Evolutionary conservation across 2,888 invertebrate species (phyloP).

Genomic region (Leptopterna dolabrata): DNA sequence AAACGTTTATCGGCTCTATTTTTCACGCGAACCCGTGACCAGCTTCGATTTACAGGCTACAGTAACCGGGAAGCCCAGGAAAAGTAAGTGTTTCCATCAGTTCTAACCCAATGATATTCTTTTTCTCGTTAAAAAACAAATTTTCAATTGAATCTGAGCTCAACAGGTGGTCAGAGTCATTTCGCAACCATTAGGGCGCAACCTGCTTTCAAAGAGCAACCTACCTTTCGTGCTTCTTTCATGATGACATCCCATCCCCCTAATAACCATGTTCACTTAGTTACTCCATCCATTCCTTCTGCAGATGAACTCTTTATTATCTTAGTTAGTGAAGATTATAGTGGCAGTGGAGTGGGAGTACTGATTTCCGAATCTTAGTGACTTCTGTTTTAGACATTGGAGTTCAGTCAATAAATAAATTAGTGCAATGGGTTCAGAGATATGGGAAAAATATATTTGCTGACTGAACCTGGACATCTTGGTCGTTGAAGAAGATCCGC

Average conservation of each 20-base stretch:
- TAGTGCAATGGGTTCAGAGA: no score
- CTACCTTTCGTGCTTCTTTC: conserved; percentile 19
- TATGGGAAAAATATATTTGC: no score
- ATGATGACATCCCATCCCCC: conserved; percentile 13
- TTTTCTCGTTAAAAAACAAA: not conserved
- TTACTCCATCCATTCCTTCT: not conserved
- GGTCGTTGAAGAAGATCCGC: no score
- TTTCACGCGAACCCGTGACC: not conserved
- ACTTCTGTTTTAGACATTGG: no score
- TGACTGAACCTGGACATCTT: no score
- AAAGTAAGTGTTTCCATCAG: not conserved
- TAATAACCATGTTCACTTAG: not conserved
- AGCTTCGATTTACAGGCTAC: not conserved
- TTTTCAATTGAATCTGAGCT: not conserved
- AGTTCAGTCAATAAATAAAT: no score
- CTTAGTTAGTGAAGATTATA: no score
- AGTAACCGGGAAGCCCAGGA: not conserved
- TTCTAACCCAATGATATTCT: not conserved
- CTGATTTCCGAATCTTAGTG: no score
- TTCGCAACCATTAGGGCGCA: conserved; percentile 21
- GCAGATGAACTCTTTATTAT: not conserved
- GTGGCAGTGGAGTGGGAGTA: no score
- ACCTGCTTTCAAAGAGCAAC: not conserved
- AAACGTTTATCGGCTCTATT: not conserved
- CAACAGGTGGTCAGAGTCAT: conserved; percentile 24